Evolutionary conservation across 2,797 vertebrate species (phyloP).

Genomic region (Trachops cirrhosus): DNA sequence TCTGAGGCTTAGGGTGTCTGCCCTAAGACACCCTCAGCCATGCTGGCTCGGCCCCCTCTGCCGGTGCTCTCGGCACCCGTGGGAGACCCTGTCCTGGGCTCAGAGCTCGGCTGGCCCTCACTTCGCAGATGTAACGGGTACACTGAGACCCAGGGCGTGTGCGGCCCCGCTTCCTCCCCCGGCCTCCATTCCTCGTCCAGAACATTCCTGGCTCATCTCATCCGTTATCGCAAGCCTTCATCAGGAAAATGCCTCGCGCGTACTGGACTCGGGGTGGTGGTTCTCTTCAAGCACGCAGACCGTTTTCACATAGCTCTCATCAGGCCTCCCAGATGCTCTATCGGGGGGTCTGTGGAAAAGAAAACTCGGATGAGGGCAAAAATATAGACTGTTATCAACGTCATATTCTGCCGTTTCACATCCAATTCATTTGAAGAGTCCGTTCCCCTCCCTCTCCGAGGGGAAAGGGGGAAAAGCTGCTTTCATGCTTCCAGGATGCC

Average conservation of each 20-base stretch:
- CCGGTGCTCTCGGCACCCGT: rapidly evolving
- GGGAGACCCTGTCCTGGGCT: not conserved
- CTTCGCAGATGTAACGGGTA: not conserved
- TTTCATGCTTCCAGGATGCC: not conserved
- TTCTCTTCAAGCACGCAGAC: not conserved
- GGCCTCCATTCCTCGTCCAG: not conserved
- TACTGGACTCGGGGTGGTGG: not conserved
- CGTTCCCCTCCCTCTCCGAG: not conserved
- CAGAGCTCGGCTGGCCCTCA: not conserved
- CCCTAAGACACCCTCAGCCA: too few species aligned
- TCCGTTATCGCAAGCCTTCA: not conserved
- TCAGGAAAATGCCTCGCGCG: not conserved
- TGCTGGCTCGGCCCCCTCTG: rapidly evolving
- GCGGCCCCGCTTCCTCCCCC: not conserved
- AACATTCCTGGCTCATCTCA: not conserved
- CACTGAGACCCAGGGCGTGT: not conserved
- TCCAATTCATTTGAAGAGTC: not conserved
- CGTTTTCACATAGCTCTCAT: not conserved
- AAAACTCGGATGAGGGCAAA: not conserved
- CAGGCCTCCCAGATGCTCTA: not conserved
- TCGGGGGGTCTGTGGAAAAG: not conserved
- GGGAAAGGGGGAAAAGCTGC: not conserved
- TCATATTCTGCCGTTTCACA: slow-evolving; percentile 32
- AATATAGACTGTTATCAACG: slow-evolving; percentile 48
- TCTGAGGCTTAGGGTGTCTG: not conserved